Percentiles rank a stretch among this genome's conserved stretches.
Evolutionary conservation across 2,888 invertebrate species (phyloP).

Genomic region (Pristionchus arcanus): DNA sequence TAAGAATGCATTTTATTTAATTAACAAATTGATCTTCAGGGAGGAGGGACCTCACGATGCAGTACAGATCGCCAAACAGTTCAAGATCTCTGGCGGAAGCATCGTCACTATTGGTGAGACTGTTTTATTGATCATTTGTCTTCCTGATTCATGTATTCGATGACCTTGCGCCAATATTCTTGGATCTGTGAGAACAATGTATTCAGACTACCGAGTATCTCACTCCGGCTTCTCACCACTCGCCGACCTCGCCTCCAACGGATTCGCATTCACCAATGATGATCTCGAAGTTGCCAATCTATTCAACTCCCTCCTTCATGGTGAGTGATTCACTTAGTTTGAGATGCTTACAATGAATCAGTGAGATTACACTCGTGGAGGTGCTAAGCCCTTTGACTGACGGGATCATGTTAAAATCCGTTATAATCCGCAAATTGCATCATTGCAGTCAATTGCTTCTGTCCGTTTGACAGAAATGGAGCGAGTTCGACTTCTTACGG

Average conservation of each 20-base stretch:
- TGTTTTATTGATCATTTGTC: not conserved
- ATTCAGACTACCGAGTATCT: slow-evolving; percentile 20
- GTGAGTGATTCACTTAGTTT: not conserved
- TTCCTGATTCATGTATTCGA: not conserved
- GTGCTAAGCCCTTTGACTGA: not conserved
- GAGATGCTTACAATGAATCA: not conserved
- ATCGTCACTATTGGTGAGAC: slow-evolving; percentile 33
- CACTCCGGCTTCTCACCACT: slow-evolving; percentile 16
- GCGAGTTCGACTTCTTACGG: not conserved
- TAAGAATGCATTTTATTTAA: not conserved
- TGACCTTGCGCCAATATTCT: not conserved
- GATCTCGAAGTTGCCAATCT: slow-evolving; percentile 37
- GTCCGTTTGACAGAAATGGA: not conserved
- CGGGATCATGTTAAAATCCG: not conserved
- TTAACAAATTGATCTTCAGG: not conserved
- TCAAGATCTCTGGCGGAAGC: slow-evolving; percentile 24
- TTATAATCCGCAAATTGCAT: not conserved
- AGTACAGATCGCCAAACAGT: not conserved
- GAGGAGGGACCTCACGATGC: slow-evolving; percentile 8
- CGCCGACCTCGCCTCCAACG: slow-evolving; percentile 14
- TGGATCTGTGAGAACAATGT: not conserved
- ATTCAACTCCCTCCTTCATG: slow-evolving; percentile 33
- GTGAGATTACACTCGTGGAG: not conserved
- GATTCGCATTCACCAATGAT: slow-evolving; percentile 46
- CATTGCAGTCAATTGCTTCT: slow-evolving; percentile 43